phyloP scores from a whole-genome alignment of 1,140 invertebrate genomes.

The Gonatopus flavifemur region DNA sequence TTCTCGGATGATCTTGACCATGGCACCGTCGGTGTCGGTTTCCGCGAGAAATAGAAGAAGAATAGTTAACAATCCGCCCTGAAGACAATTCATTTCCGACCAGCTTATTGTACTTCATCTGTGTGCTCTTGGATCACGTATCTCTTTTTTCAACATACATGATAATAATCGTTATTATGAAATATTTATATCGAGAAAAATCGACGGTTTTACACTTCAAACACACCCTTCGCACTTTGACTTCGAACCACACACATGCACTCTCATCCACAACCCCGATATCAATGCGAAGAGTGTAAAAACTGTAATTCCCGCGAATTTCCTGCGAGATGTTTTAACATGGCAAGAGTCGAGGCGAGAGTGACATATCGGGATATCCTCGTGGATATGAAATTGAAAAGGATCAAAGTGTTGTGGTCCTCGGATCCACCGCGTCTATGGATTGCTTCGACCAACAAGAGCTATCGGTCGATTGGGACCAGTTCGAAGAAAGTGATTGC shows the following conservation, averaged over 20 bases:
- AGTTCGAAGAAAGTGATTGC: slow-evolving; percentile 35
- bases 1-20: slow-evolving; percentile 33
- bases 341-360: slow-evolving; percentile 9
- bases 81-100: slow-evolving; percentile 31
- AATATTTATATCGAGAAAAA: background rate
- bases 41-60: slow-evolving; percentile 31
- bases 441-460: slow-evolving; percentile 14
- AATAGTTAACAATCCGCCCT: slow-evolving; percentile 29
- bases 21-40: slow-evolving; percentile 26
- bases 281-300: too few relatives aligned
- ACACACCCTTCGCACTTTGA: background rate
- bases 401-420: too few relatives aligned
- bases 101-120: background rate
- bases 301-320: too few relatives aligned
- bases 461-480: slow-evolving; percentile 19
- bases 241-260: background rate
- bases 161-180: background rate
- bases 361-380: slow-evolving; percentile 16
- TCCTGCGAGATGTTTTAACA: too few relatives aligned
- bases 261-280: background rate
- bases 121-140: background rate
- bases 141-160: background rate
- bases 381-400: too few relatives aligned
- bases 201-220: background rate
- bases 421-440: too few relatives aligned